Evolutionary conservation across 2,113 vertebrate species (phyloP).

Genomic region (Columba livia): DNA sequence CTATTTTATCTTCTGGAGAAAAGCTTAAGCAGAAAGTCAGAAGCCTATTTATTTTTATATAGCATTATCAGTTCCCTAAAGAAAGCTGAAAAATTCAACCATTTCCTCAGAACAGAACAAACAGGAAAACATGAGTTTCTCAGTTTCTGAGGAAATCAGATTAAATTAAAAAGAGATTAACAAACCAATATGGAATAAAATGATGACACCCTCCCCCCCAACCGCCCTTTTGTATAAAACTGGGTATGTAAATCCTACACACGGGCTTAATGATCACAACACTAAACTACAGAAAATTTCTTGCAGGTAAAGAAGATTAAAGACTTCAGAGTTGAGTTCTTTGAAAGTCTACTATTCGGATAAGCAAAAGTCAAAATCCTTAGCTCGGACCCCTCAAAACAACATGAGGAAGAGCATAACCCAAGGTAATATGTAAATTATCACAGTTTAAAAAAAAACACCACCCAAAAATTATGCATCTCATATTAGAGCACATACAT

Average conservation of each 20-base stretch:
- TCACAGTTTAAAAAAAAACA: background rate
- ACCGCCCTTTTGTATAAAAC: background rate
- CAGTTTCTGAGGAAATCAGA: background rate
- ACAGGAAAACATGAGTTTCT: background rate
- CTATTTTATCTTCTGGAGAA: background rate
- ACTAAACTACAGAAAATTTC: background rate
- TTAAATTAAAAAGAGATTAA: background rate
- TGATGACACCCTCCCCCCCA: fast-evolving
- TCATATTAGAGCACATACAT: background rate
- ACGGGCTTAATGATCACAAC: background rate
- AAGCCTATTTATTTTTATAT: background rate
- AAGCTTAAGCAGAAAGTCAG: background rate
- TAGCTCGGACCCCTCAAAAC: background rate
- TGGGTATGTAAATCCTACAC: background rate
- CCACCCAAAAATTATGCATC: background rate
- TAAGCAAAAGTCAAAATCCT: background rate
- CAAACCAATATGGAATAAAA: background rate
- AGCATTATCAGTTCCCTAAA: background rate
- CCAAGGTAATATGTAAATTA: background rate
- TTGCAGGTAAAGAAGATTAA: background rate
- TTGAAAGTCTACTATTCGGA: background rate
- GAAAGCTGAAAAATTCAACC: background rate
- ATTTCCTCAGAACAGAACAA: background rate
- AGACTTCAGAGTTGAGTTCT: background rate
- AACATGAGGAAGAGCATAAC: background rate